These are phyloP conservation scores for Sorex araneus DNA, from an alignment of 2,113 vertebrate species.

Conservation along the genomic window DNA sequence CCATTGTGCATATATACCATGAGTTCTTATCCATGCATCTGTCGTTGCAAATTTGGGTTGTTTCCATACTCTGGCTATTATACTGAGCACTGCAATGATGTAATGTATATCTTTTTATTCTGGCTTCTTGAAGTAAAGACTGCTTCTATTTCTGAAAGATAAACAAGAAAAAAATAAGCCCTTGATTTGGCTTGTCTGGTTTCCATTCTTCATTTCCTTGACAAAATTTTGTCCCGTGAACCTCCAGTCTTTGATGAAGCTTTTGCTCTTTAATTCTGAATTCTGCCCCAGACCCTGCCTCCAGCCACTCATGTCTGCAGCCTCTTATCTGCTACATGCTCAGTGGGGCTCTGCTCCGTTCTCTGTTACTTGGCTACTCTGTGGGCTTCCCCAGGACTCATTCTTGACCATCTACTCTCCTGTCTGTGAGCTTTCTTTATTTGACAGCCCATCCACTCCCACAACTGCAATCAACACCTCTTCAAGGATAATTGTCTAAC, in stretches of 20 bases:
- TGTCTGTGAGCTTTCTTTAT: not conserved
- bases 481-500: not conserved
- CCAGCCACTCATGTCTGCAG: not conserved
- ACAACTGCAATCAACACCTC: not conserved
- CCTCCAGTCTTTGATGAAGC: not conserved
- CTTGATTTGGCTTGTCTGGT: not conserved
- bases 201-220: conserved; percentile 38
- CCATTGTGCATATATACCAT: too few relatives aligned
- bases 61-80: too few relatives aligned
- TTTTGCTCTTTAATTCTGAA: not conserved
- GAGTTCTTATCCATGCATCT: too few relatives aligned
- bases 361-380: not conserved
- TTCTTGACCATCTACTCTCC: conserved; percentile 14
- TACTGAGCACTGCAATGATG: too few relatives aligned
- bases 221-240: not conserved
- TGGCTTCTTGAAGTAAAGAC: not conserved
- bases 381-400: not conserved
- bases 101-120: not conserved
- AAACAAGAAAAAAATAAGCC: not conserved
- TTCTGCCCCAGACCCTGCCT: not conserved
- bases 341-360: not conserved
- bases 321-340: not conserved
- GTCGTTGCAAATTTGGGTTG: too few relatives aligned
- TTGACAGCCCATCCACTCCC: not conserved
- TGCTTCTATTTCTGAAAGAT: not conserved